phyloP scores from a whole-genome alignment of 2,888 invertebrate species.

The Pheosia gnoma region DNA sequence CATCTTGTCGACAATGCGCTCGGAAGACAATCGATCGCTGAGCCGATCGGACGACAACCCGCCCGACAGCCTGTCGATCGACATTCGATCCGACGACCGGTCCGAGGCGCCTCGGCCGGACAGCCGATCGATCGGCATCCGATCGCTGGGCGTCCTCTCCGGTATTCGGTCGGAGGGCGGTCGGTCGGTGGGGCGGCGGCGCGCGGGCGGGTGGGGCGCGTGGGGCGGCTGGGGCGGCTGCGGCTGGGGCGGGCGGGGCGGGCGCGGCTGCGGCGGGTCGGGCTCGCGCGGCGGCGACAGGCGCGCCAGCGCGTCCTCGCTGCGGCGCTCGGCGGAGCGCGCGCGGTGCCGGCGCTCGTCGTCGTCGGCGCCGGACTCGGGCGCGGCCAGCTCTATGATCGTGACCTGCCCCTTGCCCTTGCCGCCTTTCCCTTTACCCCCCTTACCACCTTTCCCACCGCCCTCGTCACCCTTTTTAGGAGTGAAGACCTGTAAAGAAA shows the following conservation, averaged over 20 bases:
- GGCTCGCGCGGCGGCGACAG: conserved; percentile 28
- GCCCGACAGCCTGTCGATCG: conserved; percentile 41
- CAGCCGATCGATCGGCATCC: conserved; percentile 33
- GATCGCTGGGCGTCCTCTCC: conserved; percentile 20
- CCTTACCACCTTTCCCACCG: conserved; percentile 88
- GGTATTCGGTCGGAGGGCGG: conserved; percentile 29
- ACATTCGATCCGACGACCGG: conserved; percentile 38
- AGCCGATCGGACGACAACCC: conserved; percentile 45
- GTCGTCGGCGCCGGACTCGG: conserved; percentile 68
- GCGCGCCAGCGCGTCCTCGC: conserved; percentile 7
- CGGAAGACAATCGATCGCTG: conserved; percentile 38
- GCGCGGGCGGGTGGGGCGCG: conserved; percentile 37
- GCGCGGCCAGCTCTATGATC: conserved; percentile 84
- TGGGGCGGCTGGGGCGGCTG: conserved; percentile 54
- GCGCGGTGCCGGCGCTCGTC: conserved; percentile 72
- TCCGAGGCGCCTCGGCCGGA: conserved; percentile 15
- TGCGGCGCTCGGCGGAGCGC: conserved; percentile 57
- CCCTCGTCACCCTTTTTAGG: conserved; percentile 87
- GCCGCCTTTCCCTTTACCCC: conserved; percentile 89
- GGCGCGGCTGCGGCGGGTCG: conserved; percentile 50
- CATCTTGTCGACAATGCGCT: conserved; percentile 47
- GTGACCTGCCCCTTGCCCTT: conserved; percentile 90
- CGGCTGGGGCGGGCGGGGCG: conserved; percentile 53
- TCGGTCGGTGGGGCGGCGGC: conserved; percentile 30
- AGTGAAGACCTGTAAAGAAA: conserved; percentile 67